Evolutionary conservation across 2,888 invertebrate genomes (phyloP).

Genomic region (Xestia c-nigrum): DNA sequence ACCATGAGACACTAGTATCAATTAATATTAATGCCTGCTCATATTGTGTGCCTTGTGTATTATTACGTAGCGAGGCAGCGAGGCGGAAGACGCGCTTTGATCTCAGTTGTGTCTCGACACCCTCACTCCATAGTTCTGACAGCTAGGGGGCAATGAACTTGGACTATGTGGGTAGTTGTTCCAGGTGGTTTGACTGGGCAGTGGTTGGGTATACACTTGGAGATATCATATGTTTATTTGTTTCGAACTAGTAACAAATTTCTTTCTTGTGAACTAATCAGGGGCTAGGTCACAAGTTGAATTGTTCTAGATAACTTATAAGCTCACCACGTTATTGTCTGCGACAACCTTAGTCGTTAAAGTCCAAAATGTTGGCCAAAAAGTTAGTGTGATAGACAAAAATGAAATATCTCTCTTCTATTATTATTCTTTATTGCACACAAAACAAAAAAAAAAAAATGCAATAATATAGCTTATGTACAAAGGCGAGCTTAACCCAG

Average conservation of each 20-base stretch:
- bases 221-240: not conserved
- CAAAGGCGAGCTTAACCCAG: too few relatives aligned
- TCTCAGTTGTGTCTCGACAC: constrained; percentile 46
- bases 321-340: not conserved
- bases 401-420: not conserved
- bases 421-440: too few relatives aligned
- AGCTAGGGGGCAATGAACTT: constrained; percentile 46
- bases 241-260: not conserved
- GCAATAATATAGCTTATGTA: too few relatives aligned
- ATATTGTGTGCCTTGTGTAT: constrained; percentile 33
- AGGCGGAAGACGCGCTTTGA: constrained; percentile 61
- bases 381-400: not conserved
- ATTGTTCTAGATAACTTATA: not conserved
- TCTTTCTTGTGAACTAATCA: not conserved
- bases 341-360: not conserved
- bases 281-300: not conserved
- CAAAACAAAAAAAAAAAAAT: too few relatives aligned
- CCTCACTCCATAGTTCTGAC: not conserved
- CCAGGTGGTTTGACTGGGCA: not conserved
- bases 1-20: not conserved
- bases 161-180: not conserved
- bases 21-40: constrained; percentile 54
- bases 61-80: constrained; percentile 41
- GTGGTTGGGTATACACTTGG: not conserved
- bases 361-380: not conserved